These are phyloP conservation scores for Noctua comes DNA, from an alignment of 2,888 invertebrate species.

Conservation along the genomic window DNA sequence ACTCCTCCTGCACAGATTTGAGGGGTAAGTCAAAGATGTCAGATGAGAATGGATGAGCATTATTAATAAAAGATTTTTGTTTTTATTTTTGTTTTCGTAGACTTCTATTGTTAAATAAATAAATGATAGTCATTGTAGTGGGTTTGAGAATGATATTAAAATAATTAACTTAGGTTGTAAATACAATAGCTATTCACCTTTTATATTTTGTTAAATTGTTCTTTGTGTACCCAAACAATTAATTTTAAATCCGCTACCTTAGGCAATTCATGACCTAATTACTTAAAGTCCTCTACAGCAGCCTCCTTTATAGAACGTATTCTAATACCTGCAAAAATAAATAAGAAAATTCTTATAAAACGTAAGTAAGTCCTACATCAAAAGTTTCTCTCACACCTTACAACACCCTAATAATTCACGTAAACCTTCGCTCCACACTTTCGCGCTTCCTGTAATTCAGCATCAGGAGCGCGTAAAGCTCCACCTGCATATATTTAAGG, in stretches of 20 bases:
- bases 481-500: conserved; percentile 71
- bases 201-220: not conserved
- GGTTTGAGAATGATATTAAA: not conserved
- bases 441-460: conserved; percentile 63
- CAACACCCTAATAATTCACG: conserved; percentile 52
- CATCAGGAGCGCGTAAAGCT: conserved; percentile 60
- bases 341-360: conserved; percentile 26
- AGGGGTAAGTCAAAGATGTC: conserved; percentile 72
- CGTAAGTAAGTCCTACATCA: conserved; percentile 9
- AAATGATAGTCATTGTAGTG: not conserved
- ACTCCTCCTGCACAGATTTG: conserved; percentile 79
- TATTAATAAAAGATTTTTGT: not conserved
- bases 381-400: conserved; percentile 27
- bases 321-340: not conserved
- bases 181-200: not conserved
- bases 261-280: not conserved
- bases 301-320: not conserved
- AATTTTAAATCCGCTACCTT: not conserved
- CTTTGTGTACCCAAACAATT: not conserved
- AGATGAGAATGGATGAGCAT: conserved; percentile 63
- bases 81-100: not conserved
- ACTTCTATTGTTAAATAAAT: not conserved
- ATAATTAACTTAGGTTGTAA: not conserved
- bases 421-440: conserved; percentile 35
- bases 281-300: not conserved